Evolutionary conservation across 1,140 invertebrate genomes (phyloP).

Genomic region (Drosophila saltans): DNA sequence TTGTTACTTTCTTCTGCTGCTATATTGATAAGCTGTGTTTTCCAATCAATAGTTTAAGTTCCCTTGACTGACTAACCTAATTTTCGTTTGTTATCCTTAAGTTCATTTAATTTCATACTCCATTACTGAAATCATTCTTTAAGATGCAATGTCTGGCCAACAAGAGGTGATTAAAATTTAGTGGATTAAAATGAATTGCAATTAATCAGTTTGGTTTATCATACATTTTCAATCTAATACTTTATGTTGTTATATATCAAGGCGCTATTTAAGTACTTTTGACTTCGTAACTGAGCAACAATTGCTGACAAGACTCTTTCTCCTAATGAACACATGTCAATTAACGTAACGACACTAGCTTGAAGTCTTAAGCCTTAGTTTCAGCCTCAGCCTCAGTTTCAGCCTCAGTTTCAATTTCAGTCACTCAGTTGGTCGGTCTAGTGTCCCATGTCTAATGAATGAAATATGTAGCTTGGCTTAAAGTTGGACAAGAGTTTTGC

Average conservation of each 20-base stretch:
- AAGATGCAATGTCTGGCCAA: no score
- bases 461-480: constrained; percentile 13
- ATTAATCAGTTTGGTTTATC: not conserved
- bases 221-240: not conserved
- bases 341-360: constrained; percentile 56
- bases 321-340: constrained; percentile 78
- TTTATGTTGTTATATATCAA: constrained; percentile 11
- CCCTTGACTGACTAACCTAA: no score
- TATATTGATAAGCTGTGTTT: no score
- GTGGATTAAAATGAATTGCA: not conserved
- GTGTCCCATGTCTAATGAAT: constrained; percentile 24
- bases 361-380: constrained; percentile 23
- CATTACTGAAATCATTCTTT: no score
- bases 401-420: constrained; percentile 15
- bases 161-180: no score
- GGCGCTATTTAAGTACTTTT: not conserved
- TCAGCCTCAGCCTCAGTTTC: constrained; percentile 29
- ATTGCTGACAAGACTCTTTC: constrained; percentile 33
- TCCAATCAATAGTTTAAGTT: no score
- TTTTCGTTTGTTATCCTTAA: no score
- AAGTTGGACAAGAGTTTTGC: constrained; percentile 24
- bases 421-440: not conserved
- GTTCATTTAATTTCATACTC: no score
- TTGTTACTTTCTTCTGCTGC: no score
- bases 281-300: constrained; percentile 4